These are phyloP conservation scores for Hetaerina titia DNA, from an alignment of 2,888 invertebrate genomes.

Conservation along the genomic window DNA sequence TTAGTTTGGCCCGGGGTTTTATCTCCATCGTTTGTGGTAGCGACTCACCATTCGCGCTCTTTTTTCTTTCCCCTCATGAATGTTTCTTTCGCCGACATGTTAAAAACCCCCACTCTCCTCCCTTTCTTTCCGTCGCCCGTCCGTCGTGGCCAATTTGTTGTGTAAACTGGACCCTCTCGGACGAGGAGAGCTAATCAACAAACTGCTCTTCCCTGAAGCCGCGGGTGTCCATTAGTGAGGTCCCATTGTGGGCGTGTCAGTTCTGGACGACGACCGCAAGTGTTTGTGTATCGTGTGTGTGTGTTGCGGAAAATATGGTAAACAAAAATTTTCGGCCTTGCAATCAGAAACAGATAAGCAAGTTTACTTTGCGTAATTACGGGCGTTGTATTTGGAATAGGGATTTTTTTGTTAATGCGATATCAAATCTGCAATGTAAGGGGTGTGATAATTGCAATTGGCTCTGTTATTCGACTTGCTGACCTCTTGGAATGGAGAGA, in stretches of 20 bases:
- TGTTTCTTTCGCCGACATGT: conserved; percentile 4
- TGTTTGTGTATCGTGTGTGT: background rate
- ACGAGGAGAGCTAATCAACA: background rate
- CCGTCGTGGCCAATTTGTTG: conserved; percentile 5
- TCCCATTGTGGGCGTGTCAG: background rate
- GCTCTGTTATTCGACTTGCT: too few species aligned
- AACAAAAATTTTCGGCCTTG: background rate
- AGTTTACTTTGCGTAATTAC: too few species aligned
- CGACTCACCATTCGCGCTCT: background rate
- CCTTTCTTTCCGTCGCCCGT: background rate
- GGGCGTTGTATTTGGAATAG: too few species aligned
- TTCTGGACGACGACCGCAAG: background rate
- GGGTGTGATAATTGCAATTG: too few species aligned
- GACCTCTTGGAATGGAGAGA: too few species aligned
- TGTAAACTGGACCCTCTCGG: background rate
- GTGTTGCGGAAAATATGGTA: background rate
- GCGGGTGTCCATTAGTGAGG: background rate
- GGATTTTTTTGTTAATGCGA: too few species aligned
- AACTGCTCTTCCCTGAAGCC: background rate
- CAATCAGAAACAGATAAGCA: too few species aligned
- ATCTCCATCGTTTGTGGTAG: background rate
- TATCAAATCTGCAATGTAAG: too few species aligned
- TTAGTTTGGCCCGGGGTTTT: background rate
- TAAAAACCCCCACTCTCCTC: background rate
- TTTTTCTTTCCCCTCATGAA: background rate